A percentile compares a stretch with the other conserved stretches of the same genome.
phyloP scores from a whole-genome alignment of 2,797 vertebrate species.

The Poecilia gillii region DNA sequence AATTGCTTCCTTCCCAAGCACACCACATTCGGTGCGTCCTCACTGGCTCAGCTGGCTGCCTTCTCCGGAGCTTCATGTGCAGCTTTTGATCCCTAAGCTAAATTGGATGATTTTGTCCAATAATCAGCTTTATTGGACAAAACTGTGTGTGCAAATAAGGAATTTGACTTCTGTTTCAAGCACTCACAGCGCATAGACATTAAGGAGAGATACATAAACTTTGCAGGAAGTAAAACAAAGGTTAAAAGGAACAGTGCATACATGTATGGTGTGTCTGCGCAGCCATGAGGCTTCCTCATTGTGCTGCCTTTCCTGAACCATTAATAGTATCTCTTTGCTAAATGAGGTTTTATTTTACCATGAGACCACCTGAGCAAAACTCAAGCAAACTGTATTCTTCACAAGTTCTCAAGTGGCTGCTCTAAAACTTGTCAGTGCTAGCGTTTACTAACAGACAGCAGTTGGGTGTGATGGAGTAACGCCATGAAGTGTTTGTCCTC shows the following conservation, averaged over 20 bases:
- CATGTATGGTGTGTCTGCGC: background rate
- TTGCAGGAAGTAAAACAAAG: background rate
- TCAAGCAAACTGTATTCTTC: background rate
- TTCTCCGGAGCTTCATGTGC: background rate
- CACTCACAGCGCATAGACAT: background rate
- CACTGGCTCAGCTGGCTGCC: background rate
- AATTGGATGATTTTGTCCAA: too few species aligned
- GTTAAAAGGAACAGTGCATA: background rate
- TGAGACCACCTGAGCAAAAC: background rate
- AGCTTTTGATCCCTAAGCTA: background rate
- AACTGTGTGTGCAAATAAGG: background rate
- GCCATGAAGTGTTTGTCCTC: background rate
- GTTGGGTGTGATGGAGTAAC: background rate
- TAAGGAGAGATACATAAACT: background rate
- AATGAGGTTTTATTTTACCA: background rate
- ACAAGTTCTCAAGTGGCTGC: background rate
- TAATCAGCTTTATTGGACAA: background rate
- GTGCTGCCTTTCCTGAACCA: background rate
- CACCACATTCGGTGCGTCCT: background rate
- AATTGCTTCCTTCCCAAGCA: background rate
- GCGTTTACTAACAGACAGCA: background rate
- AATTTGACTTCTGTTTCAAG: background rate
- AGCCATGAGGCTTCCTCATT: background rate
- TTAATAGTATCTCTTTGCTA: background rate
- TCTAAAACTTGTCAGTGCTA: background rate